A percentile compares a stretch with the other conserved stretches of the same genome.
Evolutionary conservation across 2,113 vertebrate species (phyloP).

Genomic region (Helogale parvula): DNA sequence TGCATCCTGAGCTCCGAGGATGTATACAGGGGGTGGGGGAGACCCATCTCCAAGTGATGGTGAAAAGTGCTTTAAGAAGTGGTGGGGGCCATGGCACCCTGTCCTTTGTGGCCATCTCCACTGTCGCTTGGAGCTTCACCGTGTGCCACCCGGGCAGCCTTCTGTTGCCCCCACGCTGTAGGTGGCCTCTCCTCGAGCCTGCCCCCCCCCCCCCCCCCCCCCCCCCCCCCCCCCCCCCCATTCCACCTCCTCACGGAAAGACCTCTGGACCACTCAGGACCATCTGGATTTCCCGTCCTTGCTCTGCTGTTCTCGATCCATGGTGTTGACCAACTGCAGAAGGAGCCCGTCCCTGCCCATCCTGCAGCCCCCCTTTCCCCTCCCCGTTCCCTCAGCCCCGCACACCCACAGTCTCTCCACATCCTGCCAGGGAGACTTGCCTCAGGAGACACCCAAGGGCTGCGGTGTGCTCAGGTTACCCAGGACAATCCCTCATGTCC

Average conservation of each 20-base stretch:
- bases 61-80: accelerated
- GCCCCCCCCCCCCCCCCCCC: accelerated
- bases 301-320: too few species aligned
- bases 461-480: background rate
- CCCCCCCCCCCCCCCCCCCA: accelerated
- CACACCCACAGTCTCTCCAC: background rate
- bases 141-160: background rate
- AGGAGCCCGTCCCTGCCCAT: background rate
- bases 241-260: accelerated
- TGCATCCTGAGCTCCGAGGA: accelerated
- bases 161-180: background rate
- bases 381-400: too few species aligned
- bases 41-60: accelerated
- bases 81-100: accelerated
- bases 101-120: accelerated
- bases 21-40: too few species aligned
- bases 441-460: too few species aligned
- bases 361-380: background rate
- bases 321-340: background rate
- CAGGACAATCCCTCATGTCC: background rate
- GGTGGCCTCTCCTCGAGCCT: background rate
- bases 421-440: background rate
- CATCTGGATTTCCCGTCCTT: too few species aligned
- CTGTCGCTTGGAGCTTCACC: accelerated
- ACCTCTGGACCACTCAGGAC: background rate